Evolutionary conservation across 1,140 invertebrate genomes (phyloP), one percentile per base, ranked within the genome.

Genomic region (Drosophila ercepeae): DNA sequence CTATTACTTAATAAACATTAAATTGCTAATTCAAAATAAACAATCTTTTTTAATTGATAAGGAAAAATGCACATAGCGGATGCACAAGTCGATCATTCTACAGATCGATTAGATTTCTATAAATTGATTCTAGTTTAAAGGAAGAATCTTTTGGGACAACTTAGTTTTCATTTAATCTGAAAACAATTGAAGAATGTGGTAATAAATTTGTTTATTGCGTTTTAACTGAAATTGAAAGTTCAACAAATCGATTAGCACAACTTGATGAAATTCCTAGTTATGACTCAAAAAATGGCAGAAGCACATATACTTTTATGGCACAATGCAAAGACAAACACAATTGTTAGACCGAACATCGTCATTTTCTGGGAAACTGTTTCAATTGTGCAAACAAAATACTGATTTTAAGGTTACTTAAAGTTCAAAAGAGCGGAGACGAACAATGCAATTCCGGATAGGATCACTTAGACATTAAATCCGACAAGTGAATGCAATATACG

Each of bases 1-100:
- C 75, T 88, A 88, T 89, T 89, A 88, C 78, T 75, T 78, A 86
- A 88, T 58, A 74, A 74, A 73, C 59, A 34, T 25, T 51, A 23
- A 67, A 79, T 60, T 57, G 81, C 65, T 79, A 64, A 69, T 63
- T 68, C 32, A 63, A 67, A 27, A 25, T 34, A n/a, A 32, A 34
- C 4, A 8, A 7, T 8, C 19, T 50, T 18, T 32, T 34, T 39
- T 4, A 0, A 0, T 19, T 18, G 16, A 42, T 42, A 39, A 39
- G 36, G 4, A 39, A 39, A 8, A 11, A 32, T 11, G n/a, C n/a
- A n/a, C n/a, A n/a, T n/a, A n/a, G n/a, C n/a, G n/a, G n/a, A n/a
- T n/a, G n/a, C n/a, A n/a, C n/a, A n/a, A n/a, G n/a, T n/a, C n/a
- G n/a, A n/a, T n/a, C n/a, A n/a, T n/a, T n/a, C n/a, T n/a, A n/a